These are phyloP conservation scores for Eucidaris tribuloides DNA, from an alignment of 35 echinoderm and acorn worm species.

Conservation along the genomic window DNA sequence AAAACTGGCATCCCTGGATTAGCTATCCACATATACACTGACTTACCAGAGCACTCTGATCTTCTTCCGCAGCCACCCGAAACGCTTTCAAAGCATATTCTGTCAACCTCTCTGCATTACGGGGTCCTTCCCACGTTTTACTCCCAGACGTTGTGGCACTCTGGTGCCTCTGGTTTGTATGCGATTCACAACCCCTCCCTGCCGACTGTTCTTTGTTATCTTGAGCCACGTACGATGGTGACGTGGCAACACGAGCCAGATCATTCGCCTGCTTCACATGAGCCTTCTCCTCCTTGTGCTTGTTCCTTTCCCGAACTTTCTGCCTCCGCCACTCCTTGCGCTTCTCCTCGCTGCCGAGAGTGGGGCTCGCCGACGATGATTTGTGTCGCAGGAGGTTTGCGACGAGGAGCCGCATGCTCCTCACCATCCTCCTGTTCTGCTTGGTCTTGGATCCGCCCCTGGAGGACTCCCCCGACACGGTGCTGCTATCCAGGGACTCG, in stretches of 20 bases:
- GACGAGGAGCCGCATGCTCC: slow-evolving; percentile 33
- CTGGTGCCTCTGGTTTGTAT: no score
- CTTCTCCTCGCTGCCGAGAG: slow-evolving; percentile 13
- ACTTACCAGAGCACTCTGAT: not conserved
- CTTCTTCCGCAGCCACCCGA: slow-evolving; percentile 1
- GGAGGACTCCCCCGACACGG: slow-evolving; percentile 2
- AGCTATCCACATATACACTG: no score
- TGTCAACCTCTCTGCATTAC: no score
- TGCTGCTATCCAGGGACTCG: slow-evolving; percentile 32
- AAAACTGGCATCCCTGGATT: no score
- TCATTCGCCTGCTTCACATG: not conserved
- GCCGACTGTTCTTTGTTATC: no score
- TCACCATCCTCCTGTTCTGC: slow-evolving; percentile 8
- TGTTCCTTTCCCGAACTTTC: slow-evolving; percentile 14
- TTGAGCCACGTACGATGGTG: no score
- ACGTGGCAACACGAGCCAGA: no score
- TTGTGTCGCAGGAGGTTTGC: slow-evolving; percentile 42
- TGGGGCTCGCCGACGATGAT: not conserved
- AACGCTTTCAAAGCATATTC: not conserved
- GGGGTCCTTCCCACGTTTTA: no score
- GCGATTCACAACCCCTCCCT: no score
- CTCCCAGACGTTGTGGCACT: no score
- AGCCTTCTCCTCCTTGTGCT: slow-evolving; percentile 31
- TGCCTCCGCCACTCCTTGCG: not conserved
- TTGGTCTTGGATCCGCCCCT: slow-evolving; percentile 14